Conservation (phyloP, 1,140 invertebrate genomes). For the Drosophila ironensis region DNA sequence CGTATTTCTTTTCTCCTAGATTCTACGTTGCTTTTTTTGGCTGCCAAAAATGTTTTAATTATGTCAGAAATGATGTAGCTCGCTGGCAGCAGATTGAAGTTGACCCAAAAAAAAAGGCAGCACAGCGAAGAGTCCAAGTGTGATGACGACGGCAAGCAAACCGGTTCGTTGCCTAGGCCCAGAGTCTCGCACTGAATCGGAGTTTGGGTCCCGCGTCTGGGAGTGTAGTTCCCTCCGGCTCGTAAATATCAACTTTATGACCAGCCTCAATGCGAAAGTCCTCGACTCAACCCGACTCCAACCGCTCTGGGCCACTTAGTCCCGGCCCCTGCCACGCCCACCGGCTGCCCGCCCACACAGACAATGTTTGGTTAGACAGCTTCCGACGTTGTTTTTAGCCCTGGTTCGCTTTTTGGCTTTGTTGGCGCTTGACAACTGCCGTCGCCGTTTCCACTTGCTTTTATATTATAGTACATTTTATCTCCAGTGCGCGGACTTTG, state of each 20-base stretch:
- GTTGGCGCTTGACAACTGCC: constrained; percentile 32
- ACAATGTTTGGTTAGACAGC: constrained; percentile 66
- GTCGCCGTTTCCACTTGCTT: constrained; percentile 55
- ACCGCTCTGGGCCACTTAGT: not conserved
- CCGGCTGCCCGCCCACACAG: constrained; percentile 27
- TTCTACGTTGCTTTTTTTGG: constrained; percentile 14
- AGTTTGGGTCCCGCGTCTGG: constrained; percentile 27
- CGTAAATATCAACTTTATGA: constrained; percentile 64
- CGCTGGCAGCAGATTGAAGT: constrained; percentile 53
- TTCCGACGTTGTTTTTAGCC: constrained; percentile 44
- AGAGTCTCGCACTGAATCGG: constrained; percentile 8
- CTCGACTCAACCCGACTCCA: not conserved
- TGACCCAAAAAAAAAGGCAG: constrained; percentile 61
- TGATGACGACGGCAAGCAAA: constrained; percentile 46
- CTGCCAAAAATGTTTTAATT: constrained; percentile 63
- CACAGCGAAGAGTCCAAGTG: constrained; percentile 14
- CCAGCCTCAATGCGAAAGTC: constrained; percentile 63
- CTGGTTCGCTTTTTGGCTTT: constrained; percentile 30
- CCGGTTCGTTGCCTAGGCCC: constrained; percentile 55
- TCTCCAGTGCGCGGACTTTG: constrained; percentile 37
- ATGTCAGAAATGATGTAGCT: constrained; percentile 60
- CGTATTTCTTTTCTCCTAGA: constrained; percentile 7
- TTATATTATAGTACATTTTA: constrained; percentile 28
- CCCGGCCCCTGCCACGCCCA: constrained; percentile 17
- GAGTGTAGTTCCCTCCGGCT: constrained; percentile 30